These are phyloP conservation scores for Eupeodes luniger DNA, from an alignment of 2,888 invertebrate genomes.

Conservation along the genomic window DNA sequence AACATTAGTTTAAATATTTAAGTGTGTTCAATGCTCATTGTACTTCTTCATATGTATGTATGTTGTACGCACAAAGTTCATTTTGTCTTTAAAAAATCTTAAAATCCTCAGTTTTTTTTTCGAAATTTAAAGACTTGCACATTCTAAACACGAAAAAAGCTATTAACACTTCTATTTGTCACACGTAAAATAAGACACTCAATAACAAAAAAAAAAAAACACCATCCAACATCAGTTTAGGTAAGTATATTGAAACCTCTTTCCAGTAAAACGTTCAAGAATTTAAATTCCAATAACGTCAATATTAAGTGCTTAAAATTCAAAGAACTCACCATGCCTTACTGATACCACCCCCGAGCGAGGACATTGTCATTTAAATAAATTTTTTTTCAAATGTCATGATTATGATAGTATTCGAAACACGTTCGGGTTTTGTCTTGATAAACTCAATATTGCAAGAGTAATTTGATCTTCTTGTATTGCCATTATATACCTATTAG, in stretches of 20 bases:
- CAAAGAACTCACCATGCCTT: slow-evolving; percentile 47
- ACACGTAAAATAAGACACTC: slow-evolving; percentile 33
- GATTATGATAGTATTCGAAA: slow-evolving; percentile 65
- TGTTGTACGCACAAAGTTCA: too few species aligned
- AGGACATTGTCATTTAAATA: slow-evolving; percentile 60
- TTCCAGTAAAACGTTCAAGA: slow-evolving; percentile 55
- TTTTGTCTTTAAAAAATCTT: too few species aligned
- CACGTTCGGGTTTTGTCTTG: slow-evolving; percentile 69
- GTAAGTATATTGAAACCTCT: not conserved
- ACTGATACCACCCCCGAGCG: slow-evolving; percentile 49
- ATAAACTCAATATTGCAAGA: slow-evolving; percentile 76
- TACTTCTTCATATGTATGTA: too few species aligned
- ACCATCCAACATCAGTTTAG: not conserved
- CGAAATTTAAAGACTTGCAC: not conserved
- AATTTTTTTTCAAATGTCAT: slow-evolving; percentile 63
- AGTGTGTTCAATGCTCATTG: too few species aligned
- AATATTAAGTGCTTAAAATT: slow-evolving; percentile 70
- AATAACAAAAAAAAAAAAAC: not conserved
- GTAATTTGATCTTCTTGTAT: slow-evolving; percentile 72
- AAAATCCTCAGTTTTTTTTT: not conserved
- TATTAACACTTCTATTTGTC: slow-evolving; percentile 9
- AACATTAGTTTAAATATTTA: too few species aligned
- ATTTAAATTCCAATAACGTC: slow-evolving; percentile 71
- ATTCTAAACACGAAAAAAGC: not conserved
- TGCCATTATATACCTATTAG: slow-evolving; percentile 69